Conservation (phyloP, 1,140 invertebrate species). For the Daktulosphaira vitifoliae region DNA sequence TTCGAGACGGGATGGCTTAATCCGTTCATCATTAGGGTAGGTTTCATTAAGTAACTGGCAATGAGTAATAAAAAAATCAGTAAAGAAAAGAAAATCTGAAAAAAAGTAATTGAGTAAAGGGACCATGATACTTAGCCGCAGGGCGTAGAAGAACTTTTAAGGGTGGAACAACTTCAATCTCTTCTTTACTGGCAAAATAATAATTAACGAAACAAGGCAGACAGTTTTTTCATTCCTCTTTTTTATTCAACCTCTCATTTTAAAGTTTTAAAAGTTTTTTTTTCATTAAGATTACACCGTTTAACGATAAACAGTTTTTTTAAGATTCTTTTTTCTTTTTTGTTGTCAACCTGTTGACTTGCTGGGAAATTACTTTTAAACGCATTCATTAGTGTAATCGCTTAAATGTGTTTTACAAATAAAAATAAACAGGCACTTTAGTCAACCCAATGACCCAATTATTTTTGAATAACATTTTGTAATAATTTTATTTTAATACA, state of each 20-base stretch:
- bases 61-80: neutral
- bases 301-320: constrained; percentile 8
- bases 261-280: constrained; percentile 30
- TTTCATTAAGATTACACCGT: constrained; percentile 1
- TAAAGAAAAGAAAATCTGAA: neutral
- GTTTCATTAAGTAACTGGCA: constrained; percentile 21
- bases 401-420: too few species aligned
- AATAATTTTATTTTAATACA: too few species aligned
- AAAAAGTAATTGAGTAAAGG: constrained; percentile 25
- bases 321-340: constrained; percentile 1
- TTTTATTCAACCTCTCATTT: constrained; percentile 8
- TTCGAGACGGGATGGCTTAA: neutral
- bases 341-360: constrained; percentile 14
- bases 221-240: neutral
- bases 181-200: constrained; percentile 21
- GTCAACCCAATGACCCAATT: too few species aligned
- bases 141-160: neutral
- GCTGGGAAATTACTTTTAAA: neutral
- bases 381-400: too few species aligned
- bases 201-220: constrained; percentile 4
- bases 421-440: too few species aligned
- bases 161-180: constrained; percentile 4
- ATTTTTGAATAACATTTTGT: too few species aligned
- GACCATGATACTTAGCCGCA: constrained; percentile 4
- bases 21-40: constrained; percentile 30